Conservation (phyloP, 2,113 vertebrate species). For the Edolisoma coerulescens region DNA sequence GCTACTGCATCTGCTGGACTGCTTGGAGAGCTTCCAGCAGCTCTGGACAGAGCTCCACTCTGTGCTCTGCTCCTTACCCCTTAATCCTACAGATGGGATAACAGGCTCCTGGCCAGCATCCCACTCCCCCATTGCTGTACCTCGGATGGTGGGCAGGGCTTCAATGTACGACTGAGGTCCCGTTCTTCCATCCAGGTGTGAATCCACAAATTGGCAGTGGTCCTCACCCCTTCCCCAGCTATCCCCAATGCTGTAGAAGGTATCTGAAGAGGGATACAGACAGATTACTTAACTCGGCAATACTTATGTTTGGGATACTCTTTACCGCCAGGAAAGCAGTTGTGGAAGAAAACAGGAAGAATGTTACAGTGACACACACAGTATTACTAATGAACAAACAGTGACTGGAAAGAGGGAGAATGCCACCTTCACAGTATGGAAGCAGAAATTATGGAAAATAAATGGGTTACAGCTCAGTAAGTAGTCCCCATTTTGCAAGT, state of each 20-base stretch:
- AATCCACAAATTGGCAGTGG: slow-evolving; percentile 98
- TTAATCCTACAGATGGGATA: not conserved
- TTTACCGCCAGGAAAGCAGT: not conserved
- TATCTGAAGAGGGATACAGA: slow-evolving; percentile 73
- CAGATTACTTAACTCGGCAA: not conserved
- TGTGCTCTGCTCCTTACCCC: not conserved
- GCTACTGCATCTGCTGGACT: not conserved
- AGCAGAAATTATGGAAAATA: not conserved
- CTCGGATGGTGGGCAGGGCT: slow-evolving; percentile 85
- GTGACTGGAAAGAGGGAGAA: not conserved
- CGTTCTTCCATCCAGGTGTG: slow-evolving; percentile 91
- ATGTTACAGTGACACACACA: not conserved
- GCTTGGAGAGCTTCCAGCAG: not conserved
- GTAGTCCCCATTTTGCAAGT: not conserved
- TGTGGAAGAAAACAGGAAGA: not conserved
- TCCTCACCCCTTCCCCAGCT: slow-evolving; percentile 93
- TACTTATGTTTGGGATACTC: not conserved
- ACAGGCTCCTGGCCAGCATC: not conserved
- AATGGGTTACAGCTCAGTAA: not conserved
- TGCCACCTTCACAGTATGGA: not conserved
- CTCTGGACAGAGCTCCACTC: not conserved
- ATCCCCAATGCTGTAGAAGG: slow-evolving; percentile 93
- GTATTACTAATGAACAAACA: not conserved
- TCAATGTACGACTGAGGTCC: slow-evolving; percentile 83
- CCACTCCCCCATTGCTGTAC: slow-evolving; percentile 49